Evolutionary conservation across 2,888 invertebrate genomes (phyloP).

Genomic region (Scaptomyza cyrtandrae): DNA sequence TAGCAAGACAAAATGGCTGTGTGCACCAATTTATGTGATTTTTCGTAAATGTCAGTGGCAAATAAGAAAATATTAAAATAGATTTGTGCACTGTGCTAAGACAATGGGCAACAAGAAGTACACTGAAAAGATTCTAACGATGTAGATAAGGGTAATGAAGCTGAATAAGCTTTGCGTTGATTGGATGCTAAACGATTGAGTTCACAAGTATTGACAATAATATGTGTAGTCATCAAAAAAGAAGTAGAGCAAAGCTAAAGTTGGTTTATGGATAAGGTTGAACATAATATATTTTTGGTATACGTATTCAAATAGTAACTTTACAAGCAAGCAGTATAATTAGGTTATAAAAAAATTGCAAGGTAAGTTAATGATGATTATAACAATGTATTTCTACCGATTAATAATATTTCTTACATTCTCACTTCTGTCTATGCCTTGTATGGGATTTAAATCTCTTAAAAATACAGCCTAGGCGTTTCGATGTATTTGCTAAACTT

Average conservation of each 20-base stretch:
- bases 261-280: too few species aligned
- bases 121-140: slow-evolving; percentile 46
- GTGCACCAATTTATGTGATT: slow-evolving; percentile 77
- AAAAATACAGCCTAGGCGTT: too few species aligned
- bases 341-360: too few species aligned
- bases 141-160: slow-evolving; percentile 35
- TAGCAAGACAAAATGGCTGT: slow-evolving; percentile 67
- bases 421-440: too few species aligned
- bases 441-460: too few species aligned
- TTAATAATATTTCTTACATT: too few species aligned
- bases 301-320: too few species aligned
- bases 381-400: too few species aligned
- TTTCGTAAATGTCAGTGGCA: slow-evolving; percentile 79
- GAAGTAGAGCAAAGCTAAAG: neutral
- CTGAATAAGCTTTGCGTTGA: slow-evolving; percentile 43
- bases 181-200: slow-evolving; percentile 42
- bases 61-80: slow-evolving; percentile 81
- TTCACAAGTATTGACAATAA: slow-evolving; percentile 18
- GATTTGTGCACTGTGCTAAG: slow-evolving; percentile 73
- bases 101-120: slow-evolving; percentile 51
- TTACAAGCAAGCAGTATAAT: too few species aligned
- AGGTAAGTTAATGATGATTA: too few species aligned
- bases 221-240: slow-evolving; percentile 11
- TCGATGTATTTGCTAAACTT: too few species aligned
- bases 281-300: too few species aligned